A percentile compares a stretch with the other conserved stretches of the same genome.
Conservation (phyloP, 2,113 vertebrate genomes). For the Vicugna pacos region DNA sequence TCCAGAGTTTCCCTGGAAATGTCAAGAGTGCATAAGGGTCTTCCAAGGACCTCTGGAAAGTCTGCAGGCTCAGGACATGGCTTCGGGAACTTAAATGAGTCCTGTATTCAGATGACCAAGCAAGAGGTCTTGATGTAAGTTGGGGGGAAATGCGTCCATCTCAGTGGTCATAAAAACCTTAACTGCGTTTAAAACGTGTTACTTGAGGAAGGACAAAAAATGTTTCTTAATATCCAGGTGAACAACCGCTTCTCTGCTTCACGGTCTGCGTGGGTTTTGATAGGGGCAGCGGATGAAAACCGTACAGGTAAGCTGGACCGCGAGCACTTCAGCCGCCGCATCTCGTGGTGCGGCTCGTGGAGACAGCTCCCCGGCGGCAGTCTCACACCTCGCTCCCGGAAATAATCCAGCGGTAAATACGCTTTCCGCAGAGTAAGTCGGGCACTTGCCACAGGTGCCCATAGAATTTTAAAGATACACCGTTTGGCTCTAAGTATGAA, state of each 20-base stretch:
- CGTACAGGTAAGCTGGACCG: neutral
- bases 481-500: neutral
- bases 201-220: neutral
- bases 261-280: neutral
- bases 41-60: slow-evolving; percentile 66
- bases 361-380: neutral
- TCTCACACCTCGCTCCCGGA: neutral
- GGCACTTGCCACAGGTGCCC: accelerated
- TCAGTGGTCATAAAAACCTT: neutral
- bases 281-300: neutral
- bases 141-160: neutral
- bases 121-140: neutral
- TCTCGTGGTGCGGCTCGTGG: neutral
- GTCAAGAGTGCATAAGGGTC: slow-evolving; percentile 64
- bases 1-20: slow-evolving; percentile 68
- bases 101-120: slow-evolving; percentile 71
- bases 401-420: neutral
- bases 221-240: neutral
- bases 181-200: neutral
- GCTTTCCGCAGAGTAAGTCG: neutral
- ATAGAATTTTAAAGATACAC: neutral
- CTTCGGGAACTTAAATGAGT: slow-evolving; percentile 68
- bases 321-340: neutral
- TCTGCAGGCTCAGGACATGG: neutral
- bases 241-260: neutral